These are phyloP conservation scores for Agrotis clavis DNA, from an alignment of 2,888 invertebrate genomes.

Conservation along the genomic window DNA sequence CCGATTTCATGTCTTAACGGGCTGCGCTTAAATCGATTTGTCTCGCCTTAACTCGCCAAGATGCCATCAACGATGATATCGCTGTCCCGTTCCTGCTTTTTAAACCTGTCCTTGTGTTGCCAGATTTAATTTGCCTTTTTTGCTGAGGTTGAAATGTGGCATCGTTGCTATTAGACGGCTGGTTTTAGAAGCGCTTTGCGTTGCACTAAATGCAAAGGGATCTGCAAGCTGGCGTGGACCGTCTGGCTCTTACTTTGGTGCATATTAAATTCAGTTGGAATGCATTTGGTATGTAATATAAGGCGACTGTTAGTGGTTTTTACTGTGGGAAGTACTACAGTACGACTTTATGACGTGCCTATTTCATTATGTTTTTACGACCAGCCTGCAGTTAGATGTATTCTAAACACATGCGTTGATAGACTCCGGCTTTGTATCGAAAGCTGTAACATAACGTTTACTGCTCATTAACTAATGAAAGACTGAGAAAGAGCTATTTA, in stretches of 20 bases:
- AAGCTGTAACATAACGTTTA: conserved; percentile 58
- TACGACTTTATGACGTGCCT: conserved; percentile 44
- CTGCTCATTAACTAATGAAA: conserved; percentile 62
- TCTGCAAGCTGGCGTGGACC: conserved; percentile 51
- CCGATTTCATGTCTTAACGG: conserved; percentile 80
- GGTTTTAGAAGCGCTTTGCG: conserved; percentile 70
- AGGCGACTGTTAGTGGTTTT: conserved; percentile 46
- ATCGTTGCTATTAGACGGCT: conserved; percentile 68
- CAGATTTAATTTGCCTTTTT: conserved; percentile 84
- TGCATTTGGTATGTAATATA: conserved; percentile 47
- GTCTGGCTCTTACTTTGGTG: conserved; percentile 40
- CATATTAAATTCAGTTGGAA: conserved; percentile 59
- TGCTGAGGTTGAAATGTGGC: conserved; percentile 68
- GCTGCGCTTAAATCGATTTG: conserved; percentile 82
- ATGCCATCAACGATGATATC: conserved; percentile 73
- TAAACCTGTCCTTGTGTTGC: conserved; percentile 80
- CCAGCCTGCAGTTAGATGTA: conserved; percentile 42
- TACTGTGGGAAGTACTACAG: conserved; percentile 52
- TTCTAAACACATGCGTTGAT: conserved; percentile 42
- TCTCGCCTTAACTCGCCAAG: conserved; percentile 83
- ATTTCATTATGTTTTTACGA: conserved; percentile 60
- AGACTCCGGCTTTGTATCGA: conserved; percentile 47
- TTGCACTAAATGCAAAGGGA: conserved; percentile 59
- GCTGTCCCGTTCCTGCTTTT: conserved; percentile 76
- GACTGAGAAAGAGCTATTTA: conserved; percentile 40